Evolutionary conservation across 2,797 vertebrate species (phyloP).

Genomic region (Rhinella marina): DNA sequence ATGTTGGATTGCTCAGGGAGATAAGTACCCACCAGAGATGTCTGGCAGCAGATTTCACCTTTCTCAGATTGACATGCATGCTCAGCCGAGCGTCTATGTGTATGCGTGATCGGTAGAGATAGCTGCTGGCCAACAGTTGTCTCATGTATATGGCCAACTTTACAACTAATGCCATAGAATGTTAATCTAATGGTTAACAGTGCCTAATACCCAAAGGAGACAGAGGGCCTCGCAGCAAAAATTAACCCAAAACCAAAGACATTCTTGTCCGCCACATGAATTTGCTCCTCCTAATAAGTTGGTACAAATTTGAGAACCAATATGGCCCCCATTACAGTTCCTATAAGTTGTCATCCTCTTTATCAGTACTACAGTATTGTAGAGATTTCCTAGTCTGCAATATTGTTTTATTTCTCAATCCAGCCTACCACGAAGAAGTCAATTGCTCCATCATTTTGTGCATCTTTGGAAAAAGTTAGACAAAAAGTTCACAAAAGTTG

Average conservation of each 20-base stretch:
- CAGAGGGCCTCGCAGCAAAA: not conserved
- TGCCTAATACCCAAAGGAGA: not conserved
- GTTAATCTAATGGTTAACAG: too few species aligned
- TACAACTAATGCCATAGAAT: too few species aligned
- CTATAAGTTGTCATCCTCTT: not conserved
- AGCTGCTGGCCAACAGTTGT: too few species aligned
- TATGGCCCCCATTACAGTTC: not conserved
- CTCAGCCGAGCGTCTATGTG: too few species aligned
- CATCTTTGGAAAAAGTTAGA: constrained; percentile 4
- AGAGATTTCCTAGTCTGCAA: not conserved
- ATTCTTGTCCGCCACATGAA: not conserved
- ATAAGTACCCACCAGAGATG: too few species aligned
- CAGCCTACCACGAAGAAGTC: not conserved
- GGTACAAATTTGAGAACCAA: not conserved
- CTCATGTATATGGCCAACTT: too few species aligned
- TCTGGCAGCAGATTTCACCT: too few species aligned
- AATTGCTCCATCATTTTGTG: not conserved
- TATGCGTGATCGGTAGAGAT: too few species aligned
- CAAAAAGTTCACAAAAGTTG: not conserved
- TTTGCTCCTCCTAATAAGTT: not conserved
- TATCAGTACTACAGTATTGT: not conserved
- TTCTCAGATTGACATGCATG: too few species aligned
- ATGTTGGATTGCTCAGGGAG: too few species aligned
- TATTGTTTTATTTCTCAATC: not conserved
- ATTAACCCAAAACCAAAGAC: not conserved